These are phyloP conservation scores for Zonitis immaculata DNA, from an alignment of 2,888 invertebrate genomes.

Conservation along the genomic window DNA sequence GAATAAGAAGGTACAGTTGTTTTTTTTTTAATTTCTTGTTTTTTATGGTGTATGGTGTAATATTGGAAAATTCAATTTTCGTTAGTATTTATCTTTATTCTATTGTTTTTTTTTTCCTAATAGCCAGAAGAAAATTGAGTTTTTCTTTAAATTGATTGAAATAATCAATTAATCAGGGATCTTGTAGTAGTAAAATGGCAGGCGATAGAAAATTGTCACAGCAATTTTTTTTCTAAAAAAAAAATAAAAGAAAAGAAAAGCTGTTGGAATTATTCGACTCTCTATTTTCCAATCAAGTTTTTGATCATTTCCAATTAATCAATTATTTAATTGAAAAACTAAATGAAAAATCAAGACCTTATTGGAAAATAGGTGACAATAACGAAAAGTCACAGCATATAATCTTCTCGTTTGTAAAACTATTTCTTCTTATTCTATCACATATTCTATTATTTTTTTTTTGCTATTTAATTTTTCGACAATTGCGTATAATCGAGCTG, in stretches of 20 bases:
- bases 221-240: no score
- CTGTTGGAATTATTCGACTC: conserved; percentile 42
- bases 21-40: no score
- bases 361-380: conserved; percentile 40
- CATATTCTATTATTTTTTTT: not conserved
- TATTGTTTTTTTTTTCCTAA: no score
- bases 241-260: no score
- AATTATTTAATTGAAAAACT: no score
- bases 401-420: conserved; percentile 5
- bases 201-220: conserved; percentile 39
- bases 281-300: conserved; percentile 27
- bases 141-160: conserved; percentile 5
- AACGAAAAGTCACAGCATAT: conserved; percentile 43
- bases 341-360: conserved; percentile 5
- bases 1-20: no score
- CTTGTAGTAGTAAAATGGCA: conserved; percentile 32
- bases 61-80: no score
- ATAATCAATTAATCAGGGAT: conserved; percentile 18
- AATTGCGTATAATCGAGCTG: conserved; percentile 40
- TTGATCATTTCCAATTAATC: no score
- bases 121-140: conserved; percentile 7
- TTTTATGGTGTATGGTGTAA: no score
- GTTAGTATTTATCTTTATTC: no score
- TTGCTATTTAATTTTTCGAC: conserved; percentile 6
- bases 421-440: not conserved